Percentiles rank a stretch among this genome's conserved stretches.
phyloP scores from a whole-genome alignment of 2,113 vertebrate genomes.

The Macquaria ambigua region DNA sequence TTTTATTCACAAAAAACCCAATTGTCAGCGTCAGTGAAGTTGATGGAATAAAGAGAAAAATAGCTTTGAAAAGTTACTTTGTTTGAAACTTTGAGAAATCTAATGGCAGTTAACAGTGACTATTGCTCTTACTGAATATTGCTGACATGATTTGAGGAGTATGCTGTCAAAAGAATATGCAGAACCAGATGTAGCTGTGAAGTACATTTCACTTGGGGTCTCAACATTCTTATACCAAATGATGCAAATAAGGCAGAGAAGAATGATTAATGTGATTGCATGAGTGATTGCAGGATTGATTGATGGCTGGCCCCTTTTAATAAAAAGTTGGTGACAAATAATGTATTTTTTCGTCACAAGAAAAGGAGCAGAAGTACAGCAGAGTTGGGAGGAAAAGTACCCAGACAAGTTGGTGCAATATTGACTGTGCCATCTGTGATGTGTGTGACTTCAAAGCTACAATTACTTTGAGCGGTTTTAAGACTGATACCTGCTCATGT shows the following conservation, averaged over 20 bases:
- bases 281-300: constrained; percentile 79
- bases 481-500: constrained; percentile 84
- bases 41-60: constrained; percentile 37
- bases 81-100: constrained; percentile 69
- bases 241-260: constrained; percentile 75
- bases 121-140: constrained; percentile 63
- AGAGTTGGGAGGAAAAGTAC: constrained; percentile 73
- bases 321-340: constrained; percentile 86
- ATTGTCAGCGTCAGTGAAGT: constrained; percentile 31
- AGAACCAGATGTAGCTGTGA: constrained; percentile 61
- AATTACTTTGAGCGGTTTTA: constrained; percentile 85
- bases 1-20: constrained; percentile 37
- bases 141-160: constrained; percentile 65
- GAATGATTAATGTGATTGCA: constrained; percentile 81
- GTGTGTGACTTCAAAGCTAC: constrained; percentile 84
- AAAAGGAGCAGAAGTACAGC: constrained; percentile 76
- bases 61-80: constrained; percentile 62
- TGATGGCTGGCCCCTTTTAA: constrained; percentile 80
- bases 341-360: constrained; percentile 79
- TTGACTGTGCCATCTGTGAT: constrained; percentile 81
- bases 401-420: constrained; percentile 82
- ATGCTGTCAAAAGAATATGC: constrained; percentile 63
- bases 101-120: constrained; percentile 68
- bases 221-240: constrained; percentile 66
- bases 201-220: constrained; percentile 71